These are phyloP conservation scores for Agelaius tricolor DNA, from an alignment of 2,113 vertebrate species.

Conservation along the genomic window DNA sequence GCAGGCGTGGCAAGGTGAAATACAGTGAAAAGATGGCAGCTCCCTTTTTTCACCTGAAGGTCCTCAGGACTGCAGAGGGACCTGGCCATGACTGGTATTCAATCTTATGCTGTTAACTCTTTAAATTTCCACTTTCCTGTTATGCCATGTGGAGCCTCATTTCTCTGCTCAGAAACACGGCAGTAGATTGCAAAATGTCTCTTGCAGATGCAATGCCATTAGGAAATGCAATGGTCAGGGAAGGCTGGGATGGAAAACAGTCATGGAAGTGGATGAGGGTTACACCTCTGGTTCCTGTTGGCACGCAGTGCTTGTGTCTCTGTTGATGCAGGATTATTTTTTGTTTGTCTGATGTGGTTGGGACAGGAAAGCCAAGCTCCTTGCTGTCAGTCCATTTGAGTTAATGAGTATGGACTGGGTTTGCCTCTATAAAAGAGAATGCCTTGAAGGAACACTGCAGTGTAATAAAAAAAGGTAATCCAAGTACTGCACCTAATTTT, in stretches of 20 bases:
- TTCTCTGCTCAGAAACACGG: background rate
- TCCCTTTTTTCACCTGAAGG: background rate
- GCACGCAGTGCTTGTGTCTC: background rate
- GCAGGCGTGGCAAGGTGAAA: background rate
- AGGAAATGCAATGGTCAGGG: background rate
- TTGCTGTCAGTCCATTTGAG: background rate
- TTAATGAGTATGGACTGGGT: background rate
- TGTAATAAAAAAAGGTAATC: background rate
- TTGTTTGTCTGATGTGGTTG: slow-evolving; percentile 37
- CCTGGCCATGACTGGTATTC: background rate
- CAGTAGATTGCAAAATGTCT: background rate
- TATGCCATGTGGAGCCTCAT: background rate
- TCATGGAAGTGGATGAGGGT: background rate
- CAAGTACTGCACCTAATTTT: background rate
- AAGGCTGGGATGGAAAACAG: background rate
- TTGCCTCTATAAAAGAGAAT: slow-evolving; percentile 14
- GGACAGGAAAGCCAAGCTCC: slow-evolving; percentile 18
- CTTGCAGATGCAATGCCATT: background rate
- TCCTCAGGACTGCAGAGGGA: background rate
- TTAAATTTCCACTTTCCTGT: background rate
- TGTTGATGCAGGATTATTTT: background rate
- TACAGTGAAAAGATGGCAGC: background rate
- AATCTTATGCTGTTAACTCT: background rate
- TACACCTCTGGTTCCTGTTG: background rate
- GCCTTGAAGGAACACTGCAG: slow-evolving; percentile 22